These are phyloP conservation scores for Neocrepidodera transversa DNA, from an alignment of 2,888 invertebrate genomes.

Conservation along the genomic window DNA sequence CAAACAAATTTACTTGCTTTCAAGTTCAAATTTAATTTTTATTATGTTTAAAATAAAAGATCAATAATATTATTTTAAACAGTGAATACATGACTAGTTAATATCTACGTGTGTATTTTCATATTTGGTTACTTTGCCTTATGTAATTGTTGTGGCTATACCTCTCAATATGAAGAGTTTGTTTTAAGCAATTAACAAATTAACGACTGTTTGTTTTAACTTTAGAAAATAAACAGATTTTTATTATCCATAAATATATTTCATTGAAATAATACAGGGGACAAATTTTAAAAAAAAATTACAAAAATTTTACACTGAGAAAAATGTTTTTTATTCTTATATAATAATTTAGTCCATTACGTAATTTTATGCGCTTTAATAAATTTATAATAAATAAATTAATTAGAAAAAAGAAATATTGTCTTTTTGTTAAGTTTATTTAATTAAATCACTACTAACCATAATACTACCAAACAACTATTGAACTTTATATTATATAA, in stretches of 20 bases:
- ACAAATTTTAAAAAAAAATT: no score
- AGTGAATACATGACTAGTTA: conserved; percentile 1
- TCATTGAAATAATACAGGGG: conserved; percentile 22
- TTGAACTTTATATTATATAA: background rate
- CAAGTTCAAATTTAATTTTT: background rate
- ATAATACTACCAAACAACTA: no score
- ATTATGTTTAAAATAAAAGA: background rate
- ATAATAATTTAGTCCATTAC: no score
- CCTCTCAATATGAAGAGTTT: conserved; percentile 16
- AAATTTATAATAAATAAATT: background rate
- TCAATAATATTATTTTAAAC: background rate
- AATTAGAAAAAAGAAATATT: no score
- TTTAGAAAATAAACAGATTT: conserved; percentile 17
- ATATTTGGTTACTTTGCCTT: conserved; percentile 17
- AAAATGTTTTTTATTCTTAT: no score
- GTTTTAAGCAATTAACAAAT: conserved; percentile 24
- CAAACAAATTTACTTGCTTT: background rate
- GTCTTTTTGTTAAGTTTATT: no score
- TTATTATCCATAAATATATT: conserved; percentile 14
- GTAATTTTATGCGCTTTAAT: no score
- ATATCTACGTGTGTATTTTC: conserved; percentile 1
- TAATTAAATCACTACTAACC: no score
- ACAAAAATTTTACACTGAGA: no score
- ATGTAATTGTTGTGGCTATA: conserved; percentile 19
- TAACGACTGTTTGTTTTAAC: conserved; percentile 22